Base-by-base conservation (phyloP, 1,140 invertebrate genomes). In the Oncopeltus fasciatus region DNA sequence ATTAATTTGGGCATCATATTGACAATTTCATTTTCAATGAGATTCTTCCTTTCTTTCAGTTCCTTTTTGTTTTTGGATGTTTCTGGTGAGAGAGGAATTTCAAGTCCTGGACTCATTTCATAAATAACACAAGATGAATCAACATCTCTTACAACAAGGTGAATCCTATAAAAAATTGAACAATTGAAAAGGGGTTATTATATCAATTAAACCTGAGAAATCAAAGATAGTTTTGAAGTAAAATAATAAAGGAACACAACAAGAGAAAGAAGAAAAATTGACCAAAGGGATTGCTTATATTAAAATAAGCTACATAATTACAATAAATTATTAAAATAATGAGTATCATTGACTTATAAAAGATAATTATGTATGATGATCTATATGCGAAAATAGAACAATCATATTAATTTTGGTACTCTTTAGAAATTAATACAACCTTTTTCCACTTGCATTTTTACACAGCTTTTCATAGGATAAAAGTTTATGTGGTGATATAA, bases 81-180 rank as follows among this genome's bases (percentile, higher is more conserved):
- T 63, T 73, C 71, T 16, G 73, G 73, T 9, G 69, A 58, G 47
- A 65, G 59, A 44, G 75, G 74, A 61, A 73, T 73, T 4, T 69
- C 57, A 20, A 77, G 67, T 18, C 70, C 73, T 18, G 66, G 61
- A 20, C 59, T 73, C 26, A 73, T 65, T 64, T 69, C 74, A 33
- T 76, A 75, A 49, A 71, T 71, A 24, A 76, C 69, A 14, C 70
- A 71, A 51, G 68, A 72, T 26, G 71, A 71, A 26, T 76, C 74
- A 2, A 69, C 70, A 27, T 71, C 70, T 67, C 74, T 74, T 26
- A 76, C 71, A 57, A 73, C 72, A 27, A 77, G 68, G 56, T 70
- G 73, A 24, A 77, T 64, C 59, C 75, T 77, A 65, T 58, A 38
- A 38, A 5, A 38, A 8, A 38, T 14, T 8, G 31, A 38, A n/a